These are phyloP conservation scores for Boloria selene DNA, from an alignment of 2,888 invertebrate species.

Conservation along the genomic window DNA sequence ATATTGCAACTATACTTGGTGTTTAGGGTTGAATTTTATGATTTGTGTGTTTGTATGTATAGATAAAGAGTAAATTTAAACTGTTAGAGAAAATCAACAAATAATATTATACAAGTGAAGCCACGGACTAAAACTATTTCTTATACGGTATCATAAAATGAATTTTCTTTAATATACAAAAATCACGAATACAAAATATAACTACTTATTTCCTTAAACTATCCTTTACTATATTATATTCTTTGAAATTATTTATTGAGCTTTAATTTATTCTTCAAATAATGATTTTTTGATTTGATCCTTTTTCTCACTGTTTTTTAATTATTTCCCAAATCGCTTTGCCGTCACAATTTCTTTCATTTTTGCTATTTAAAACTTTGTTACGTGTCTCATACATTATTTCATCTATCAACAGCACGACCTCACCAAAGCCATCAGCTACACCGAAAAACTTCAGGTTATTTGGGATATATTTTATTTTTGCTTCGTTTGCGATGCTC, in stretches of 20 bases:
- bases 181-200: too few species aligned
- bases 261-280: background rate
- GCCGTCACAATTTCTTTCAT: conserved; percentile 34
- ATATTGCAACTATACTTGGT: too few species aligned
- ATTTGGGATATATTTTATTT: conserved; percentile 51
- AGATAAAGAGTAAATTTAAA: too few species aligned
- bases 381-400: conserved; percentile 58
- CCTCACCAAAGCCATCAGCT: conserved; percentile 81
- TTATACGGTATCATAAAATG: too few species aligned
- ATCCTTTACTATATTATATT: background rate
- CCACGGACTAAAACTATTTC: too few species aligned
- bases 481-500: conserved; percentile 32
- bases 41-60: too few species aligned
- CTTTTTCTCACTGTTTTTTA: conserved; percentile 7
- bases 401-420: conserved; percentile 79
- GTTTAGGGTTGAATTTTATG: too few species aligned
- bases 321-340: conserved; percentile 23
- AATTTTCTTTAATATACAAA: too few species aligned
- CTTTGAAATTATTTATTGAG: background rate
- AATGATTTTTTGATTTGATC: background rate
- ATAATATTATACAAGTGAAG: too few species aligned
- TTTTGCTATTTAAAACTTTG: conserved; percentile 49
- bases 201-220: too few species aligned
- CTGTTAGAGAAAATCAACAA: too few species aligned
- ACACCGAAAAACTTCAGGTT: conserved; percentile 81